A percentile compares a stretch with the other conserved stretches of the same genome.
These are phyloP conservation scores for Poeciliopsis occidentalis DNA, from an alignment of 2,113 vertebrate species.

Conservation along the genomic window DNA sequence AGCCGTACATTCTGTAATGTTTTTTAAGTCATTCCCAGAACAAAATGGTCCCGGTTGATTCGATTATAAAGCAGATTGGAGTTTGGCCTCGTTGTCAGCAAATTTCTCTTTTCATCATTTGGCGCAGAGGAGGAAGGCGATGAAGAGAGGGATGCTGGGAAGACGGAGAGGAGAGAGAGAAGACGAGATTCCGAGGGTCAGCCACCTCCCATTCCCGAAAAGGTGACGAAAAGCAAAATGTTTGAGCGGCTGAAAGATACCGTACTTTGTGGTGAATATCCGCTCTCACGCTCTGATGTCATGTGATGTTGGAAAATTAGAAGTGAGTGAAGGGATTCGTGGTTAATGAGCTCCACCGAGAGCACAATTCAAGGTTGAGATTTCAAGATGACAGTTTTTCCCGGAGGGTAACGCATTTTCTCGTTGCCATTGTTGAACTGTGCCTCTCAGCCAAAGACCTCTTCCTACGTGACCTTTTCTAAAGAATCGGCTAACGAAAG, in stretches of 20 bases:
- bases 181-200: slow-evolving; percentile 68
- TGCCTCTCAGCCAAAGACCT: slow-evolving; percentile 74
- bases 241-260: not conserved
- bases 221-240: slow-evolving; percentile 44
- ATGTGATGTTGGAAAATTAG: not conserved
- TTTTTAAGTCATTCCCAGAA: no score
- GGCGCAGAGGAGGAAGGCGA: slow-evolving; percentile 68
- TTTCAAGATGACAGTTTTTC: not conserved
- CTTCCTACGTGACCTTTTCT: slow-evolving; percentile 70
- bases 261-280: not conserved
- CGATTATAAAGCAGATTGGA: not conserved
- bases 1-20: no score
- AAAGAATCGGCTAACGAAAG: slow-evolving; percentile 72
- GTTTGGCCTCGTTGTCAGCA: not conserved
- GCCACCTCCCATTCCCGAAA: slow-evolving; percentile 74
- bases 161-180: slow-evolving; percentile 63
- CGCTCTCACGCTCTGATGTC: not conserved
- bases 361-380: not conserved
- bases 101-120: slow-evolving; percentile 8
- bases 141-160: slow-evolving; percentile 52
- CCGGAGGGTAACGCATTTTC: not conserved
- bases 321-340: not conserved
- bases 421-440: not conserved
- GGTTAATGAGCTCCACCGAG: not conserved
- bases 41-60: not conserved